These are phyloP conservation scores for Nipponacmea schrenckii DNA, from an alignment of 2,888 invertebrate species.

Conservation along the genomic window DNA sequence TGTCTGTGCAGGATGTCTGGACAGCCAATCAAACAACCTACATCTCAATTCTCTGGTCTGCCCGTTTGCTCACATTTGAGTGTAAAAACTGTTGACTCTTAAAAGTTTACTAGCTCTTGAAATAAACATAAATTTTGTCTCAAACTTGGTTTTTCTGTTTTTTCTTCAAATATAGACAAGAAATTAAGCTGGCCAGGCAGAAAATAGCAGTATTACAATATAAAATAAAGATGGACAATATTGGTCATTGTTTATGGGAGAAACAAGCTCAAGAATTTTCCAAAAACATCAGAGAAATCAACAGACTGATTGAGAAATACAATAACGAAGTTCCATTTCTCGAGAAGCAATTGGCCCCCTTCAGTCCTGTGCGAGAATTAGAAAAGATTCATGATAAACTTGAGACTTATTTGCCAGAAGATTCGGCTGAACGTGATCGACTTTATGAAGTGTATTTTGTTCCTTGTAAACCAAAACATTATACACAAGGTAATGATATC, in stretches of 20 bases:
- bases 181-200: constrained; percentile 70
- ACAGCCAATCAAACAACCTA: no score
- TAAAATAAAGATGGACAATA: constrained; percentile 73
- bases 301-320: constrained; percentile 82
- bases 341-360: constrained; percentile 82
- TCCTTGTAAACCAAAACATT: not conserved
- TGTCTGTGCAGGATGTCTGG: no score
- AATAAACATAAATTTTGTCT: constrained; percentile 6
- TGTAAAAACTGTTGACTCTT: no score
- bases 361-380: constrained; percentile 75
- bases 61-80: no score
- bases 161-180: constrained; percentile 41
- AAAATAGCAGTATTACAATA: constrained; percentile 73
- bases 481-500: not conserved
- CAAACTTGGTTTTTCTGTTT: no score
- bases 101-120: no score
- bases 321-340: constrained; percentile 84
- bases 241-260: constrained; percentile 70
- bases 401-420: constrained; percentile 32
- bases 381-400: constrained; percentile 66
- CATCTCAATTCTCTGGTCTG: no score
- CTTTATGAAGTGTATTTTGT: constrained; percentile 9
- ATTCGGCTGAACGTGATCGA: constrained; percentile 13
- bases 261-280: constrained; percentile 71
- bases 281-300: constrained; percentile 74